Evolutionary conservation across 2,797 vertebrate species (phyloP).

Genomic region (Carcharodon carcharias): DNA sequence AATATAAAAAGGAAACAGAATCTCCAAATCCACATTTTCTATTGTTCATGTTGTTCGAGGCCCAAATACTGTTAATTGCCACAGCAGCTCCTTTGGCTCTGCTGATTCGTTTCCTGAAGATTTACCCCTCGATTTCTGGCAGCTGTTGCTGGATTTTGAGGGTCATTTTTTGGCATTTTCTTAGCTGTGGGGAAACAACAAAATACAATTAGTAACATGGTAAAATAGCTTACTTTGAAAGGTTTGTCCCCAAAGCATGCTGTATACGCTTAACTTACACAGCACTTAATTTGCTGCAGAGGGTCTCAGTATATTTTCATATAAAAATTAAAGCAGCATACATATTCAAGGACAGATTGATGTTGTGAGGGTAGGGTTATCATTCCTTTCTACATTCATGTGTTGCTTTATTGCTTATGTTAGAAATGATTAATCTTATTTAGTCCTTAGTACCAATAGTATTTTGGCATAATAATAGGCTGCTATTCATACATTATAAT

Average conservation of each 20-base stretch:
- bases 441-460: neutral
- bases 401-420: neutral
- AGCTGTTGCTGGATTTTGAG: constrained; percentile 71
- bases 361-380: neutral
- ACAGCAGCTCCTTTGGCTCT: constrained; percentile 66
- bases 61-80: constrained; percentile 58
- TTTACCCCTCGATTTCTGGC: constrained; percentile 71
- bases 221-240: neutral
- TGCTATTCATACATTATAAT: neutral
- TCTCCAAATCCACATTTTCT: constrained; percentile 41
- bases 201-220: neutral
- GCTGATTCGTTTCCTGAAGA: constrained; percentile 69
- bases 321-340: neutral
- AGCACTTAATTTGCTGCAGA: neutral
- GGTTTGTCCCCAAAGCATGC: neutral
- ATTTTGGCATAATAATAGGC: neutral
- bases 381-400: neutral
- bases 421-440: neutral
- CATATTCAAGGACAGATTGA: neutral
- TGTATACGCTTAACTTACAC: neutral
- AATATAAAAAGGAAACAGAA: constrained; percentile 39
- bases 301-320: neutral
- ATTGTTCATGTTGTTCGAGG: constrained; percentile 39
- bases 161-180: constrained; percentile 81
- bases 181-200: constrained; percentile 54